Conservation (phyloP, 2,888 invertebrate species). For the Melinaea menophilus region DNA sequence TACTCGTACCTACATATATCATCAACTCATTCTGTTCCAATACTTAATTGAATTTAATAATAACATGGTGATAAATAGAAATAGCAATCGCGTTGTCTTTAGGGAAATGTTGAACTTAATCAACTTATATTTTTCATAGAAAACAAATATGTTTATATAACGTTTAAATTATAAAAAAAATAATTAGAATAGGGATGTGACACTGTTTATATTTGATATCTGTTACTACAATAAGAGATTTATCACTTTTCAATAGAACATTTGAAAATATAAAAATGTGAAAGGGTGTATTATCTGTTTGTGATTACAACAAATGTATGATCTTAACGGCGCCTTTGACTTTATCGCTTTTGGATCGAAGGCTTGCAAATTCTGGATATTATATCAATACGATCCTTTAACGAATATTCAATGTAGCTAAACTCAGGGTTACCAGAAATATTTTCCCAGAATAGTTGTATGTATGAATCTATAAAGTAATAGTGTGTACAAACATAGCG, state of each 20-base stretch:
- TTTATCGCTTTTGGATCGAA: background rate
- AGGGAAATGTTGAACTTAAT: slow-evolving; percentile 20
- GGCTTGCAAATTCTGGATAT: no score
- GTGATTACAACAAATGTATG: no score
- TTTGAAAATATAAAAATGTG: background rate
- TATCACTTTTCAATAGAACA: background rate
- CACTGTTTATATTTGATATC: slow-evolving; percentile 10
- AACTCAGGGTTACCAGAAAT: slow-evolving; percentile 38
- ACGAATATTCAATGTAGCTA: slow-evolving; percentile 15
- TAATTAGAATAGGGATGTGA: slow-evolving; percentile 8
- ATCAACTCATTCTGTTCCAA: slow-evolving; percentile 20
- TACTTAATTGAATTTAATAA: slow-evolving; percentile 12
- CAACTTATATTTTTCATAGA: slow-evolving; percentile 32
- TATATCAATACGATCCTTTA: background rate
- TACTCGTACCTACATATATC: background rate
- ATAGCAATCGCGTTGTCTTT: slow-evolving; percentile 16
- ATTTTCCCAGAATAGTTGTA: slow-evolving; percentile 19
- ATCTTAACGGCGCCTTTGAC: background rate
- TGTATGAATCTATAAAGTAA: slow-evolving; percentile 30
- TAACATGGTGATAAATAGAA: slow-evolving; percentile 15
- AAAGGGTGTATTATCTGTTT: no score
- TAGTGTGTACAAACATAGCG: slow-evolving; percentile 21
- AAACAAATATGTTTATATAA: slow-evolving; percentile 24
- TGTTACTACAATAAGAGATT: background rate
- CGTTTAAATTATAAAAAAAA: slow-evolving; percentile 16